Conservation (phyloP, 2,888 invertebrate genomes). For the Caenorhabditis plicata region DNA sequence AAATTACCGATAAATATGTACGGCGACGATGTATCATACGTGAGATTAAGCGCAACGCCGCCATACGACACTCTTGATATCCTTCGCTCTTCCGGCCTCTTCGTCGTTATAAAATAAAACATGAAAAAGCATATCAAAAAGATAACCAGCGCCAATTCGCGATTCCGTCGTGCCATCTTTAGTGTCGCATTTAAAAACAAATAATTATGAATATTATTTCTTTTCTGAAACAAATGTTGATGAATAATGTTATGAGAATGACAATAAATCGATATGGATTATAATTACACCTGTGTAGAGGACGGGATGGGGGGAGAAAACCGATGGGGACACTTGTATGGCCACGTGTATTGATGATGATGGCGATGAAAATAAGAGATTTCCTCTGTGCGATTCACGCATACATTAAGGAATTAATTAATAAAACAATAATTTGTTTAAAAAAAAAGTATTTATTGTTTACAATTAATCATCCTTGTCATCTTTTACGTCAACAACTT, state of each 20-base stretch:
- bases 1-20: slow-evolving; percentile 31
- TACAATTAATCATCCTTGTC: background rate
- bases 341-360: no score
- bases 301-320: no score
- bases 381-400: no score
- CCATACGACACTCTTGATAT: background rate
- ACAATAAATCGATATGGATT: no score
- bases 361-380: no score
- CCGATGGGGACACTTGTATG: no score
- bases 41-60: background rate
- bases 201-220: background rate
- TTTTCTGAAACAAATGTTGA: background rate
- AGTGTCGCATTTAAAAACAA: background rate
- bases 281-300: no score
- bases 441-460: background rate
- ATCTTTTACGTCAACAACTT: no score
- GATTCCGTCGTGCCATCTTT: slow-evolving; percentile 10
- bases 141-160: slow-evolving; percentile 16
- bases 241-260: background rate
- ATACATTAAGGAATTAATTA: no score
- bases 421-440: background rate
- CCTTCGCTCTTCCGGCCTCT: no score
- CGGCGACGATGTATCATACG: slow-evolving; percentile 26
- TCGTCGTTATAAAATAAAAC: slow-evolving; percentile 25
- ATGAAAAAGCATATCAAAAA: slow-evolving; percentile 26